Base-by-base conservation (phyloP, 2,113 vertebrate genomes). In the Ctenodactylus gundi region DNA sequence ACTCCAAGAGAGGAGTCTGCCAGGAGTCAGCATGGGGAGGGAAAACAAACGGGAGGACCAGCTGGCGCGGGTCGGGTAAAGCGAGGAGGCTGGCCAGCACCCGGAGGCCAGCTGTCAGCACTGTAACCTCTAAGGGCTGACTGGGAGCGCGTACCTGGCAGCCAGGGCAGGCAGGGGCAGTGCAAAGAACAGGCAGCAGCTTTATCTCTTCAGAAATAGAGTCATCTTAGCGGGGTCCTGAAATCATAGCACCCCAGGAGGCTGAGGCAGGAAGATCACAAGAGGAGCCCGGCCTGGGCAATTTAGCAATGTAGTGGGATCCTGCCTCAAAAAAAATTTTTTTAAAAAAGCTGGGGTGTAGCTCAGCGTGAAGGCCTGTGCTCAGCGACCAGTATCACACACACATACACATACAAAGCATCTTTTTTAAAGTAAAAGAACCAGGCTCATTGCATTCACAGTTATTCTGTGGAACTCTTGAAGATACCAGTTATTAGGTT, bases 1-100 rank as follows among this genome's bases (percentile, higher is more conserved):
- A 92, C 44, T 95, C 67, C 77, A 67, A 84, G 90, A 65, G 34
- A 58, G 29, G 29, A 95, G 58, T 92, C 76, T 88, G 81, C 88
- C 88, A 94, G 88, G 34, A 94, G 77, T 96, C 65, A 75, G n/a
- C 84, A 51, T 44, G 85, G 60, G 25, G 78, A 36, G 60, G n/a
- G 44, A 94, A 60, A 88, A 88, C 31, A 72, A 67, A 81, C 41
- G 81, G 4, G 14, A 72, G 46, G 65, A 44, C n/a, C 65, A 39
- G 46, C 1, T 4, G 17, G n/a, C 87, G 80, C 84, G 65, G 55
- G n/a, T 58, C 62, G 15, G 13, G 10, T 10, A 55, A 72, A 53
- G 29, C 23, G 53, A 84, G 51, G 68, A n/a, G 53, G 49, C 64
- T 75, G 67, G 18, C 17, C 11, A n/a, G 53, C 53, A 62, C 51